phyloP scores from a whole-genome alignment of 2,113 vertebrate species.

The Ailurus styani region DNA sequence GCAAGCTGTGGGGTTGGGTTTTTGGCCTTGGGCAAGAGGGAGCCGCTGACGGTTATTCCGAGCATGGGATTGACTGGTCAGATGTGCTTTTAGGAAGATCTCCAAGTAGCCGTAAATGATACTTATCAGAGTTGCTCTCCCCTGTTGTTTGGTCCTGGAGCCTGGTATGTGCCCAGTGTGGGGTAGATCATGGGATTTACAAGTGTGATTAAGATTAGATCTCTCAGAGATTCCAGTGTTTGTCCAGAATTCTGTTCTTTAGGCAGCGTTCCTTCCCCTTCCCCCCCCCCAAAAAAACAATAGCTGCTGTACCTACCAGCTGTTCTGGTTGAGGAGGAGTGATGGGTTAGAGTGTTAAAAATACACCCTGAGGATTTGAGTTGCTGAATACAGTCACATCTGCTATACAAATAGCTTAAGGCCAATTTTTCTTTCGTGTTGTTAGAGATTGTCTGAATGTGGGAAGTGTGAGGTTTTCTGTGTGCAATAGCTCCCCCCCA shows the following conservation, averaged over 20 bases:
- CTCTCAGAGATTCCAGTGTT: background rate
- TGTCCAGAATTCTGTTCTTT: constrained; percentile 6
- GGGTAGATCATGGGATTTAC: background rate
- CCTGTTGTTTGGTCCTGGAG: background rate
- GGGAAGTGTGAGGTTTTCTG: constrained; percentile 2
- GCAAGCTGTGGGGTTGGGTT: background rate
- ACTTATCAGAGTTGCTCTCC: background rate
- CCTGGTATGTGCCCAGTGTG: background rate
- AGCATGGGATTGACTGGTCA: background rate
- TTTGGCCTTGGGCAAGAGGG: background rate
- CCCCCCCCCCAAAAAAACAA: background rate
- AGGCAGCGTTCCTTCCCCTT: background rate
- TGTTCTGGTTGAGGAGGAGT: constrained; percentile 54
- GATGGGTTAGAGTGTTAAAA: constrained; percentile 52
- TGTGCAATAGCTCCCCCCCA: background rate
- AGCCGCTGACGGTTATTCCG: background rate
- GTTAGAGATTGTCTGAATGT: constrained; percentile 26
- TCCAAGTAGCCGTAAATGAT: background rate
- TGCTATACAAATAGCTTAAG: constrained; percentile 47
- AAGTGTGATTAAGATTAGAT: background rate
- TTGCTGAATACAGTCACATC: constrained; percentile 37
- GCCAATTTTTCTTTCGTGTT: constrained; percentile 8
- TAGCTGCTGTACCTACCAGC: constrained; percentile 47
- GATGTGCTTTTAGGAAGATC: background rate
- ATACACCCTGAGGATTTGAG: constrained; percentile 10